A percentile compares a stretch with the other conserved stretches of the same genome.
Evolutionary conservation across 2,113 vertebrate genomes (phyloP).

Genomic region (Hippocampus barbouri): DNA sequence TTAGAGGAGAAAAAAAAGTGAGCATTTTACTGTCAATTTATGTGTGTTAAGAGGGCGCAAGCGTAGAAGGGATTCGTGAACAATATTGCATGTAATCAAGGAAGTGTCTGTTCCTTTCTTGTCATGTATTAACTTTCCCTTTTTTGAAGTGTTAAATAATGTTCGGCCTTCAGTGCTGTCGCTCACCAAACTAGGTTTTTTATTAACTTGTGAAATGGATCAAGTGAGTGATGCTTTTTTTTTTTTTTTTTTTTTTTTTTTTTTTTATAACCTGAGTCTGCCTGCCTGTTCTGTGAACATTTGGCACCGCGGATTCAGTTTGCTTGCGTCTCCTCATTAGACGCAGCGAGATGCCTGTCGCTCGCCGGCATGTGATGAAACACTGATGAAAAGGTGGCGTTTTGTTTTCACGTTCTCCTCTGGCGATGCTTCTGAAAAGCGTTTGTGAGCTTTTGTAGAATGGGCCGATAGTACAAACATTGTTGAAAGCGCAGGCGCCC

Average conservation of each 20-base stretch:
- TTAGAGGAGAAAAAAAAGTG: conserved; percentile 18
- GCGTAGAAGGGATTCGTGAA: neutral
- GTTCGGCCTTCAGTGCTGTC: conserved; percentile 17
- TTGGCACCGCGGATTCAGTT: conserved; percentile 28
- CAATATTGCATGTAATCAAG: conserved; percentile 5
- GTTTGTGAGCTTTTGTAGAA: conserved; percentile 10
- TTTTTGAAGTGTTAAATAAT: conserved; percentile 45
- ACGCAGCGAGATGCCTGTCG: conserved; percentile 26
- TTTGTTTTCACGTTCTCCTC: conserved; percentile 14
- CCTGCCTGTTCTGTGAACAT: neutral
- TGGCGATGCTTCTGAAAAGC: conserved; percentile 9
- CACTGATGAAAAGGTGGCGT: conserved; percentile 27
- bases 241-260: conserved; percentile 14
- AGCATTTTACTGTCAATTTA: conserved; percentile 12
- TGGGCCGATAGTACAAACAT: neutral
- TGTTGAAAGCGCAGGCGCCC: conserved; percentile 5
- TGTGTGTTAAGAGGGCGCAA: conserved; percentile 1
- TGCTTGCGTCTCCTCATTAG: conserved; percentile 37
- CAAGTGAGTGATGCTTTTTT: conserved; percentile 25
- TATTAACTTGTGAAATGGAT: conserved; percentile 47
- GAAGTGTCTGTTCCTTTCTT: conserved; percentile 15
- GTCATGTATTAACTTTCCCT: conserved; percentile 34
- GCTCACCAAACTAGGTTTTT: conserved; percentile 22
- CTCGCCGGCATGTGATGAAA: conserved; percentile 39
- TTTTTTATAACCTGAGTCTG: neutral